Evolutionary conservation across 2,888 invertebrate species (phyloP).

Genomic region (Philaethria dido): DNA sequence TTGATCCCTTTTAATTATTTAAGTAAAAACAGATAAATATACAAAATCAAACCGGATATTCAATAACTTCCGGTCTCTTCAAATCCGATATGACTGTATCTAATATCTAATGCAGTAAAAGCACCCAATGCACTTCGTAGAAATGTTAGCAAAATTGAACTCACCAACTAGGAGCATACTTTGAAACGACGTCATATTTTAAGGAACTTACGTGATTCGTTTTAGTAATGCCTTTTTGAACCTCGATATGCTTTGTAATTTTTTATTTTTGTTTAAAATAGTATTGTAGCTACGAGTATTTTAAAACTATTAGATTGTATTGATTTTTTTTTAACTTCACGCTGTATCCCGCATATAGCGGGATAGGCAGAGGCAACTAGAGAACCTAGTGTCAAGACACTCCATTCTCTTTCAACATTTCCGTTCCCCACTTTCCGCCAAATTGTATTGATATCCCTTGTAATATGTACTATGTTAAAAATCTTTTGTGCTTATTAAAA

Average conservation of each 20-base stretch:
- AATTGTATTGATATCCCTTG: no score
- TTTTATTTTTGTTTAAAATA: constrained; percentile 8
- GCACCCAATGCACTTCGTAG: constrained; percentile 54
- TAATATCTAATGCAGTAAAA: constrained; percentile 39
- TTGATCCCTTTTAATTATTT: not conserved
- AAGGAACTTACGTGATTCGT: constrained; percentile 48
- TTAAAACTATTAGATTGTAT: no score
- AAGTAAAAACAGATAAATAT: not conserved
- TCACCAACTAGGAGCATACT: constrained; percentile 65
- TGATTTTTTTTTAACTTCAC: no score
- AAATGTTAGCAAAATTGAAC: constrained; percentile 65
- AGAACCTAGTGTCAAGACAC: no score
- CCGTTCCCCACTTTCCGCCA: no score
- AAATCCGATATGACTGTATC: constrained; percentile 27
- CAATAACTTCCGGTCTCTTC: constrained; percentile 14
- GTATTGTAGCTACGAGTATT: not conserved
- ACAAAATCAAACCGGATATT: not conserved
- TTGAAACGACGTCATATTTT: constrained; percentile 59
- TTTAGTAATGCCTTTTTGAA: constrained; percentile 41
- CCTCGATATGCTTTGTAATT: constrained; percentile 36
- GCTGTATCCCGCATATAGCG: no score
- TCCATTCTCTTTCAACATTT: no score
- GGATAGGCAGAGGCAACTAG: no score
- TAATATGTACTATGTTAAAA: no score
- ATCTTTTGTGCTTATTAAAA: no score